Evolutionary conservation across 1,140 invertebrate species (phyloP).

Genomic region (Pemphigus obesinymphae): DNA sequence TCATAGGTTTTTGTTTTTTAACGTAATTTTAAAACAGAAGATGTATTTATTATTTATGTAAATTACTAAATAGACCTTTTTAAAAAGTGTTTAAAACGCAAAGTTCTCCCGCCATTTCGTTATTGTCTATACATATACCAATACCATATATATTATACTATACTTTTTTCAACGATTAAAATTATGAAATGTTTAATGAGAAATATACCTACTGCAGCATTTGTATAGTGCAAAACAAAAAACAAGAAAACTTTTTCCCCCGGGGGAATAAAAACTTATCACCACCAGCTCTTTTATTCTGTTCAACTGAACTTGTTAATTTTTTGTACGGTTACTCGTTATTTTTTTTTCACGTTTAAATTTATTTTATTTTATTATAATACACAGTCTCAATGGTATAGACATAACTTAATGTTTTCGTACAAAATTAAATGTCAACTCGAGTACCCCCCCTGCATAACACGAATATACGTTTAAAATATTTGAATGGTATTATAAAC

Average conservation of each 20-base stretch:
- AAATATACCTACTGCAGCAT: slow-evolving; percentile 7
- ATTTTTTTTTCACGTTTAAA: not conserved
- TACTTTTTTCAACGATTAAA: slow-evolving; percentile 7
- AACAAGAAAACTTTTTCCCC: not conserved
- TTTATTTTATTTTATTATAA: too few relatives aligned
- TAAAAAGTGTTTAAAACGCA: not conserved
- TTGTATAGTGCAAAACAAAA: not conserved
- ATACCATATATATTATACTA: too few relatives aligned
- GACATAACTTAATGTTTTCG: not conserved
- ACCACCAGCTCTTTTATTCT: not conserved
- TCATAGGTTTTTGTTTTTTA: not conserved
- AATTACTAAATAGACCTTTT: slow-evolving; percentile 17
- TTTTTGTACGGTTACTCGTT: not conserved
- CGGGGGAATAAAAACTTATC: not conserved
- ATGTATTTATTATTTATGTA: slow-evolving; percentile 12
- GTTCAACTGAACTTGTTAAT: not conserved
- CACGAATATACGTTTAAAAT: too few relatives aligned
- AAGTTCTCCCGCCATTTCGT: not conserved
- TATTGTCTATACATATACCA: not conserved
- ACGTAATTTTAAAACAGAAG: not conserved
- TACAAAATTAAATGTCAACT: not conserved
- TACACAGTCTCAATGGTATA: too few relatives aligned
- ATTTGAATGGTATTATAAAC: too few relatives aligned
- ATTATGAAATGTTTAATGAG: slow-evolving; percentile 23
- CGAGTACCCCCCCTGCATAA: too few relatives aligned